Evolutionary conservation across 2,888 invertebrate genomes (phyloP).

Genomic region (Tridacna crocea): DNA sequence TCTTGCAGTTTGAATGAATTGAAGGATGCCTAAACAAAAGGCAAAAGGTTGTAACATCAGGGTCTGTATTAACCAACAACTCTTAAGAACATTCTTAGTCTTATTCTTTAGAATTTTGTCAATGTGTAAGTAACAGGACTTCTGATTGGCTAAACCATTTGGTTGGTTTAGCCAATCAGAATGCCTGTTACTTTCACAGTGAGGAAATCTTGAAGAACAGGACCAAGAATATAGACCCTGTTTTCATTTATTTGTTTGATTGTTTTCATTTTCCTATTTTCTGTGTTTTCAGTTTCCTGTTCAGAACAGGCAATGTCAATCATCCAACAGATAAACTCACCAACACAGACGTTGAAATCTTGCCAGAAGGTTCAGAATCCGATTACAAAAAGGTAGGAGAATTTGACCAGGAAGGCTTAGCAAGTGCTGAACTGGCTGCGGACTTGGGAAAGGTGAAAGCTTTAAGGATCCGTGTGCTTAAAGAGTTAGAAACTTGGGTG

Average conservation of each 20-base stretch:
- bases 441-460: constrained; percentile 89
- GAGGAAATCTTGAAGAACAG: no score
- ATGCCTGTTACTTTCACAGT: no score
- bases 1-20: no score
- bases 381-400: constrained; percentile 89
- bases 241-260: background rate
- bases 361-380: constrained; percentile 86
- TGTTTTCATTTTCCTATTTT: background rate
- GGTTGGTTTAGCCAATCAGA: no score
- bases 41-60: no score
- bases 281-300: constrained; percentile 74
- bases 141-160: no score
- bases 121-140: no score
- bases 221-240: no score
- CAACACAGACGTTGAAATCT: constrained; percentile 93
- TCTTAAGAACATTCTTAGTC: no score
- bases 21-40: no score
- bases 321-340: constrained; percentile 95
- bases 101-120: no score
- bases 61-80: no score
- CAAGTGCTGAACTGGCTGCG: constrained; percentile 89
- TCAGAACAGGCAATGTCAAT: constrained; percentile 92
- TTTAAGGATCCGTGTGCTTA: constrained; percentile 91
- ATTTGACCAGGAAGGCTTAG: constrained; percentile 93
- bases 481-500: constrained; percentile 94